phyloP scores from a whole-genome alignment of 2,113 vertebrate species.

The Ophiodon elongatus region DNA sequence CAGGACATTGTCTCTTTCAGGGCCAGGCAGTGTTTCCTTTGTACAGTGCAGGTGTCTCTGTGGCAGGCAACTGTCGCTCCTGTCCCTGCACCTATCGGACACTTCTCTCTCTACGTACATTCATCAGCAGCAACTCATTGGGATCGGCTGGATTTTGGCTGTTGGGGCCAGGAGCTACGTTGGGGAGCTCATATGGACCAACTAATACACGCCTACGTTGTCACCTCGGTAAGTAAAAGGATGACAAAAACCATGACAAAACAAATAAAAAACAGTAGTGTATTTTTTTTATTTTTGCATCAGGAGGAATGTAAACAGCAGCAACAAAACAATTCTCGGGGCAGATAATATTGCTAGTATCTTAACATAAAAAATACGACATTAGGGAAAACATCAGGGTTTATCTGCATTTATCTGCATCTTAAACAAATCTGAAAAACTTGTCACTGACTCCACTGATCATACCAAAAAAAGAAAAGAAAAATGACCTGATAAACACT shows the following conservation, averaged over 20 bases:
- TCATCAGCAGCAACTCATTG: slow-evolving; percentile 89
- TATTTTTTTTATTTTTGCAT: background rate
- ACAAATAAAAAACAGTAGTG: background rate
- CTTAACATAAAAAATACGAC: background rate
- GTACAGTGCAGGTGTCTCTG: slow-evolving; percentile 87
- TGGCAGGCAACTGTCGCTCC: slow-evolving; percentile 88
- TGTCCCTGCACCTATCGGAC: slow-evolving; percentile 88
- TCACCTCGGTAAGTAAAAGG: slow-evolving; percentile 86
- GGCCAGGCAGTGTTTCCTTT: slow-evolving; percentile 89
- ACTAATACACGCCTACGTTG: slow-evolving; percentile 90
- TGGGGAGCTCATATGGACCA: slow-evolving; percentile 88
- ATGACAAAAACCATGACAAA: too few species aligned
- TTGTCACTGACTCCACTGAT: background rate
- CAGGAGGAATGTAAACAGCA: background rate
- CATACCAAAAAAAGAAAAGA: background rate
- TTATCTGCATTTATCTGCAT: background rate
- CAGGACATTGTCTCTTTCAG: slow-evolving; percentile 62
- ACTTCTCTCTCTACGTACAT: slow-evolving; percentile 88
- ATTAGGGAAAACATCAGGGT: background rate
- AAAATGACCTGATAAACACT: background rate
- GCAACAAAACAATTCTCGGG: background rate
- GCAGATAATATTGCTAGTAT: background rate
- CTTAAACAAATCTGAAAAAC: background rate
- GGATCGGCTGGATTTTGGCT: slow-evolving; percentile 90
- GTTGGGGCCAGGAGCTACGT: slow-evolving; percentile 84